Evolutionary conservation across 2,797 vertebrate genomes (phyloP), one percentile per base, ranked within the genome.

Genomic region (Picus viridis): DNA sequence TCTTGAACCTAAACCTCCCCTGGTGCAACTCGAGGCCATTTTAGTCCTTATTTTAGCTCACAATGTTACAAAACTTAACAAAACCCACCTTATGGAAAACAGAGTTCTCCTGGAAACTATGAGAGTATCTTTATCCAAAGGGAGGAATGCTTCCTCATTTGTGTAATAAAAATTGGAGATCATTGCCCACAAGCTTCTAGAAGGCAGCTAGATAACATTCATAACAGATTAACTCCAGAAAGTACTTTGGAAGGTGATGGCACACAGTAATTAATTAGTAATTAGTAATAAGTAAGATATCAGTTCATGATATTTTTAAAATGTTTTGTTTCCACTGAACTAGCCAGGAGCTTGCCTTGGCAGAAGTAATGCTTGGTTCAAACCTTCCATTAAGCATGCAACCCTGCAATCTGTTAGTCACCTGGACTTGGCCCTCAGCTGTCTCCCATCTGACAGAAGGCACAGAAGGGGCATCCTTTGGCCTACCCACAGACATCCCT

Each of bases 201-300:
- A 72, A 89, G 83, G 72, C 41, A 96, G 63, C 41, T 89, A 86
- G 78, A 65, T 91, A 94, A 90, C 81, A 92, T 67, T 57, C 45
- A 47, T 93, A 93, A 93, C 77, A 54, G 78, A 76, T 23, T 83
- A 96, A 90, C 76, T 95, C 89, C 72, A 94, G 96, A 92, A 95
- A 87, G 89, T 88, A 74, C 70, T 95, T 94, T 56, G 85, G 87
- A 88, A 94, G 88, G 90, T 83, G 84, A 94, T 95, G 95, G 96
- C 78, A 96, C 94, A 72, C 75, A 68, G 76, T 90, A 97, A 97
- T 97, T 97, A 97, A 96, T 97, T 92, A 22, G 22, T 49, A 49
- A 49, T 49, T 95, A 96, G 89, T 83, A 96, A 93, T 97, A 97
- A 97, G 81, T 91, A 90, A 94, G 72, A 59, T 94, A 97, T 96